These are phyloP conservation scores for Gasterosteus nipponicus DNA, from an alignment of 2,113 vertebrate species.

Conservation along the genomic window DNA sequence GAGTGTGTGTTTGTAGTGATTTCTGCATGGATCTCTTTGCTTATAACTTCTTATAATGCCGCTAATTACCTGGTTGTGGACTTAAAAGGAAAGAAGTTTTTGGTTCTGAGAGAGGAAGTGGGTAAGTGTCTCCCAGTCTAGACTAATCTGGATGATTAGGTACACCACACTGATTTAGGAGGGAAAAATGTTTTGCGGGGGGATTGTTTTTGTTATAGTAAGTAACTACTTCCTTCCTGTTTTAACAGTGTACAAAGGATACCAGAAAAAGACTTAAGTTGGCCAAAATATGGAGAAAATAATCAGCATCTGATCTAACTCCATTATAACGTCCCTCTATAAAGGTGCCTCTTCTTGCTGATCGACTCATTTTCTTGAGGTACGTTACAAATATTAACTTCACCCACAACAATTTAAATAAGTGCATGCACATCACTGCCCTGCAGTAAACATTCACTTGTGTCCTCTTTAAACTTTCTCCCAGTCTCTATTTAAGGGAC, in stretches of 20 bases:
- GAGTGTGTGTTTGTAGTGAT: background rate
- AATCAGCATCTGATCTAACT: constrained; percentile 21
- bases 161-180: constrained; percentile 10
- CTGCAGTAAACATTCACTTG: constrained; percentile 70
- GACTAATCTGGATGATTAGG: constrained; percentile 41
- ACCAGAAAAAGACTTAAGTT: constrained; percentile 12
- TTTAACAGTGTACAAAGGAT: constrained; percentile 27
- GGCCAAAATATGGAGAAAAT: constrained; percentile 34
- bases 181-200: constrained; percentile 26
- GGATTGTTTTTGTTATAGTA: constrained; percentile 34
- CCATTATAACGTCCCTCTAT: background rate
- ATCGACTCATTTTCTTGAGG: constrained; percentile 24
- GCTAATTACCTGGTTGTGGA: constrained; percentile 27
- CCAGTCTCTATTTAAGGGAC: constrained; percentile 67
- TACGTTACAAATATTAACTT: constrained; percentile 28
- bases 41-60: constrained; percentile 23
- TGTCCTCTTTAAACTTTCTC: constrained; percentile 73
- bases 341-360: constrained; percentile 2
- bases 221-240: constrained; percentile 43
- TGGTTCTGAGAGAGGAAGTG: constrained; percentile 30
- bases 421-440: constrained; percentile 56
- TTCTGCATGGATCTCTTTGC: constrained; percentile 1
- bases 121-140: constrained; percentile 16
- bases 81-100: constrained; percentile 22
- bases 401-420: constrained; percentile 58